Base-by-base conservation (phyloP, 92 coral and sea anemone species). In the Umimayanthus kanabou region DNA sequence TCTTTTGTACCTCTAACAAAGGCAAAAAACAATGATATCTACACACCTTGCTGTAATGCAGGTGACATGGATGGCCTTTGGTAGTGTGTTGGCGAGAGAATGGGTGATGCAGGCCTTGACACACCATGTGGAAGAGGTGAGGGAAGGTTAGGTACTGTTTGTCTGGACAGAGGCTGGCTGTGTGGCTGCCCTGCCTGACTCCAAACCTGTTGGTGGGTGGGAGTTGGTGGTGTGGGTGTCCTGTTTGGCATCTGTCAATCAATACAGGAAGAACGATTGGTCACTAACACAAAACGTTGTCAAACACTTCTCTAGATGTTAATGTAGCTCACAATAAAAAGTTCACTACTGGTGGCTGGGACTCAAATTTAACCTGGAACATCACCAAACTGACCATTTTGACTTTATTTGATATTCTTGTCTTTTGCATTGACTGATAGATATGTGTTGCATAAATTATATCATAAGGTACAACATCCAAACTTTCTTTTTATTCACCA, bases 171-270 rank as follows among this genome's bases (percentile, higher is more conserved):
- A 10, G 77, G 55, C 87, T 83, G 87, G 79, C 74, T 70, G 18
- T 47, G 65, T 26, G 87, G 8, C 42, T 86, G 95, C 67, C 89
- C 85, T 29, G 89, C 87, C 79, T 90, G 89, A 84, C 80, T 94
- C 95, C 98, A 94, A 42, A 90, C 86, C 49, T 92, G 94, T 16
- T 90, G 76, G 70, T 88, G 93, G 50, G 88, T 92, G 14, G 90
- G 91, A 2, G 88, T 90, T 1, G 98, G 96, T 73, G 93, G 96
- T 53, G 98, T 91, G 25, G 99, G 95, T 53, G 94, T 92, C 85
- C 94, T 93, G 82, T 91, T 57, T 26, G 81, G 76, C 22, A 53
- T 78, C 86, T 85, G 86, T n/a, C 84, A 70, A 39, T 53, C 78
- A 25, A 25, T 11, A 83, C 16, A 71, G 77, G 15, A 6, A 45